Evolutionary conservation across 2,113 vertebrate genomes (phyloP), one percentile per base, ranked within the genome.

Genomic region (Pavo muticus): DNA sequence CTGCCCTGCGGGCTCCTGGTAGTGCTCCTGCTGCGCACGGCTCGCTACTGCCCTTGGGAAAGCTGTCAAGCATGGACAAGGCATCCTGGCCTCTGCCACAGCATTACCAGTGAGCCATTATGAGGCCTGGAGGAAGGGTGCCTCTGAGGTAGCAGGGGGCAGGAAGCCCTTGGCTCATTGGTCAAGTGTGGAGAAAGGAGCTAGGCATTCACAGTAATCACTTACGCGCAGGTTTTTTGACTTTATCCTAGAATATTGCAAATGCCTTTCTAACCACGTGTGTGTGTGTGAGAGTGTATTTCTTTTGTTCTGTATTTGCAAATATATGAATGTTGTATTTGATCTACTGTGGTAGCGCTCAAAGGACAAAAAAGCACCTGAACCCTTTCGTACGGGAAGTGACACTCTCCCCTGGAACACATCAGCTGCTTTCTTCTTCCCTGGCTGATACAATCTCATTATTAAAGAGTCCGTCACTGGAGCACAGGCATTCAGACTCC

Each of bases 21-120:
- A 35, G n/a, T 23, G 57, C 12, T 30, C 6, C 1, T 3, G 1
- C 11, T 0, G 5, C 5, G 3, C 18, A 1, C 5, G 1, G 42
- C 6, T n/a, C 8, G 3, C 18, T 14, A 14, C 20, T 17, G 37
- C 18, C 24, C 0, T 30, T 5, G 11, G 30, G 5, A 48, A 67
- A 8, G 15, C 39, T 6, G 13, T 25, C 3, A 1, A 1, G 44
- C 12, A 4, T 37, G 0, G 6, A n/a, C 35, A 8, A n/a, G 11
- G 7, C 2, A 11, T 7, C 8, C 25, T 12, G n/a, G 30, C 14
- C 21, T 50, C 48, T 4, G 20, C 48, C 23, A 50, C 21, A 23
- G 48, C 48, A 23, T 24, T 50, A 50, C 48, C 48, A 50, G 48
- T 50, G 1, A 20, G 5, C 8, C 21, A 32, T 5, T 63, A 2